phyloP scores from a whole-genome alignment of 2,113 vertebrate genomes.

The Epinephelus moara region DNA sequence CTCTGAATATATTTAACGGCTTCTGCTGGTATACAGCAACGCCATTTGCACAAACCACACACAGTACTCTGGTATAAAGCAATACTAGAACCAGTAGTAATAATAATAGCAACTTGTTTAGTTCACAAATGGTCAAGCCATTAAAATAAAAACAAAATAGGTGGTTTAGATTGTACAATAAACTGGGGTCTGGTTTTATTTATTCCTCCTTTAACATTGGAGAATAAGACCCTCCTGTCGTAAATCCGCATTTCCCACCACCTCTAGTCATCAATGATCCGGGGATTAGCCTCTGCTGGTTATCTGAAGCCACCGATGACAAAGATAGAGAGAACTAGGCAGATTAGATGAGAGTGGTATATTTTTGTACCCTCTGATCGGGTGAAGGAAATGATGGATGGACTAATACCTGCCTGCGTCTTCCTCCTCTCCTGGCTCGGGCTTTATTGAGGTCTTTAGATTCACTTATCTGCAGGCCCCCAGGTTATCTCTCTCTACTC shows the following conservation, averaged over 20 bases:
- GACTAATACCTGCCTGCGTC: conserved; percentile 74
- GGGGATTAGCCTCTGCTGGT: conserved; percentile 60
- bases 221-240: conserved; percentile 2
- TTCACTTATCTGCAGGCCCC: conserved; percentile 78
- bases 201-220: not conserved
- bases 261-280: conserved; percentile 53
- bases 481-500: conserved; percentile 65
- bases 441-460: conserved; percentile 80
- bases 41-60: too few relatives aligned
- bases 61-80: too few relatives aligned
- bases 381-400: conserved; percentile 79
- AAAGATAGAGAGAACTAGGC: conserved; percentile 71
- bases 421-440: conserved; percentile 60
- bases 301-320: conserved; percentile 73
- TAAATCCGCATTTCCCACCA: conserved; percentile 10
- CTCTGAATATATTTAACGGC: not conserved
- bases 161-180: not conserved
- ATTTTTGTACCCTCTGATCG: conserved; percentile 79
- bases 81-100: too few relatives aligned
- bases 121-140: too few relatives aligned
- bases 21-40: too few relatives aligned
- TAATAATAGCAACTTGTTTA: too few relatives aligned
- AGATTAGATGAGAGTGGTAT: conserved; percentile 78
- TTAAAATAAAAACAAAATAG: too few relatives aligned
- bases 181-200: not conserved